A percentile compares a stretch with the other conserved stretches of the same genome.
phyloP scores from a whole-genome alignment of 2,888 invertebrate genomes.

The Diplazon laetatorius region DNA sequence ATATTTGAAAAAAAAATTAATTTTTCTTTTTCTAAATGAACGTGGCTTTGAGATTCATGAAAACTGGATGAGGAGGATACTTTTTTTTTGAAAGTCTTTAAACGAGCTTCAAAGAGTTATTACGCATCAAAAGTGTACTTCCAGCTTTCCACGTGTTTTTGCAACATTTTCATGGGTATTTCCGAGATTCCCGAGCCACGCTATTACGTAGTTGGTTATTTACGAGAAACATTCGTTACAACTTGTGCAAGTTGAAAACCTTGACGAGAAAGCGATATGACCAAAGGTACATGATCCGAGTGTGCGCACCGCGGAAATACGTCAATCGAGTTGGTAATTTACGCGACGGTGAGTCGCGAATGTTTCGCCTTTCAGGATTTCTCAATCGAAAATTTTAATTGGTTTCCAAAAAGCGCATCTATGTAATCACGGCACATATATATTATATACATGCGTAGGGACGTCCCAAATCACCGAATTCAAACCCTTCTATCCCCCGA shows the following conservation, averaged over 20 bases:
- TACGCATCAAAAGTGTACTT: neutral
- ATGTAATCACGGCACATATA: too few relatives aligned
- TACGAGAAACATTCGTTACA: constrained; percentile 19
- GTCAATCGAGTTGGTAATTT: too few relatives aligned
- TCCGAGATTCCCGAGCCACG: too few relatives aligned
- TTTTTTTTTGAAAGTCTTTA: constrained; percentile 18
- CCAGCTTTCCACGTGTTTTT: constrained; percentile 18
- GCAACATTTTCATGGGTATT: constrained; percentile 26
- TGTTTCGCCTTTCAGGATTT: too few relatives aligned
- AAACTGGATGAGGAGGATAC: constrained; percentile 6
- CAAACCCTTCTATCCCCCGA: too few relatives aligned
- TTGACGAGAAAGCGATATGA: constrained; percentile 8
- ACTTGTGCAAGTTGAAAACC: neutral
- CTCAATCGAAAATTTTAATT: constrained; percentile 71
- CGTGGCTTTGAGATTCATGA: neutral
- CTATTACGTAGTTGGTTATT: too few relatives aligned
- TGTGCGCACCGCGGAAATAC: constrained; percentile 15
- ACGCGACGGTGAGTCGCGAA: too few relatives aligned
- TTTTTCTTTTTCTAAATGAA: neutral
- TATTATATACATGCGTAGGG: too few relatives aligned
- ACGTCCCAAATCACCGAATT: too few relatives aligned
- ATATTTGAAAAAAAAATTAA: too few relatives aligned
- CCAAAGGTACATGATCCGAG: constrained; percentile 28
- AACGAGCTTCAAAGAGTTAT: constrained; percentile 37
- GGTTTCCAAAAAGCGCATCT: too few relatives aligned